Evolutionary conservation across 2,888 invertebrate species (phyloP).

Genomic region (Acanthococcus lagerstroemiae): DNA sequence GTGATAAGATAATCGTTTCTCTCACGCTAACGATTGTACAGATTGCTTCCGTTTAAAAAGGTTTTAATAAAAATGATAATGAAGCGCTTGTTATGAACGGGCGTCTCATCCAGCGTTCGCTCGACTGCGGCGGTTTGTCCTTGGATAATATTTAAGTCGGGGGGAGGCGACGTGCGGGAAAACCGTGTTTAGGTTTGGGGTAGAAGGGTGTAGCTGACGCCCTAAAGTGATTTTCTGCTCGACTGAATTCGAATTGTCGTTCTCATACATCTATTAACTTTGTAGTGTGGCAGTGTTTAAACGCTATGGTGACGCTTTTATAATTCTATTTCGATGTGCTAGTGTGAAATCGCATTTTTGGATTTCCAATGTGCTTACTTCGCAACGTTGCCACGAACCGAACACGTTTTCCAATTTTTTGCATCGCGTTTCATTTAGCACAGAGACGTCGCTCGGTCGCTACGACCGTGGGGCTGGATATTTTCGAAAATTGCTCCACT

Average conservation of each 20-base stretch:
- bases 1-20: slow-evolving; percentile 28
- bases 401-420: not conserved
- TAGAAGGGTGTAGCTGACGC: slow-evolving; percentile 27
- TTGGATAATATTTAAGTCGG: slow-evolving; percentile 22
- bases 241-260: slow-evolving; percentile 31
- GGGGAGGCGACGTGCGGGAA: slow-evolving; percentile 3
- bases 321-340: slow-evolving; percentile 27
- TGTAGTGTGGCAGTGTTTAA: slow-evolving; percentile 30
- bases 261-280: slow-evolving; percentile 31
- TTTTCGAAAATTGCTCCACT: no score
- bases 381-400: not conserved
- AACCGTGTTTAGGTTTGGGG: not conserved
- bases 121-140: slow-evolving; percentile 19
- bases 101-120: slow-evolving; percentile 8
- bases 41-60: slow-evolving; percentile 29
- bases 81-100: slow-evolving; percentile 25
- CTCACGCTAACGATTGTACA: slow-evolving; percentile 23
- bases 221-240: slow-evolving; percentile 32
- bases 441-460: no score
- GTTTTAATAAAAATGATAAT: slow-evolving; percentile 30
- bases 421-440: no score
- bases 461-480: no score
- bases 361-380: slow-evolving; percentile 3
- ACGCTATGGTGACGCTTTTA: slow-evolving; percentile 30
- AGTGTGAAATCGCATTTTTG: slow-evolving; percentile 29